Evolutionary conservation across 2,797 vertebrate genomes (phyloP), one percentile per base, ranked within the genome.

Genomic region (Etheostoma perlongum): DNA sequence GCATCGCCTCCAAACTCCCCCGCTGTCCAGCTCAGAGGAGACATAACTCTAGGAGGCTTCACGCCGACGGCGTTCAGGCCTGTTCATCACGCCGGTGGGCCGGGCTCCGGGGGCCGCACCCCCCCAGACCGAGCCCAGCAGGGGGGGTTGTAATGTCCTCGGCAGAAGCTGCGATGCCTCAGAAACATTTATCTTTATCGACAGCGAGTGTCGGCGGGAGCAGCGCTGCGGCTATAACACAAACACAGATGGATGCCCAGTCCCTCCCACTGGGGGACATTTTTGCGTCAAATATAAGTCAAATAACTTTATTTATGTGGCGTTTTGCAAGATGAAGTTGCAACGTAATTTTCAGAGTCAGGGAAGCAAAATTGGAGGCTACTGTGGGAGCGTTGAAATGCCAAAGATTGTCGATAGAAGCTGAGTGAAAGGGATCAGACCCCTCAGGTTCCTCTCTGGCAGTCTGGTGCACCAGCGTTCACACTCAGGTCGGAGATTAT

Each of bases 171-270:
- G 59, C 8, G 23, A 36, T 58, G 57, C 54, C 72, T 74, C 69
- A 36, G 19, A 44, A 68, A 61, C 70, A 82, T 84, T 67, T 30
- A 79, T 87, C 79, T 80, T 66, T 65, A 84, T 76, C 21, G 78
- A 76, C 74, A 68, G 42, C 8, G 19, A 59, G 48, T 6, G 66
- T 62, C 65, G 61, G 51, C 42, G n/a, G 42, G 12, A 36, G 51
- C 54, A 49, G 62, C 19, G 13, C 8, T 49, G 1, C 11, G 16
- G 58, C 4, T 27, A 11, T 3, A 46, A 16, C 27, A 49, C 69
- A 49, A 73, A 73, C 4, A 49, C 52, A 54, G 68, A 72, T 33
- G 13, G 46, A 68, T 69, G 54, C 55, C 5, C n/a, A 57, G 55
- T 61, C 64, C 9, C 30, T 61, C n/a, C 25, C 3, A 10, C 48